Evolutionary conservation across 1,140 invertebrate genomes (phyloP).

Genomic region (Solenopsis invicta): DNA sequence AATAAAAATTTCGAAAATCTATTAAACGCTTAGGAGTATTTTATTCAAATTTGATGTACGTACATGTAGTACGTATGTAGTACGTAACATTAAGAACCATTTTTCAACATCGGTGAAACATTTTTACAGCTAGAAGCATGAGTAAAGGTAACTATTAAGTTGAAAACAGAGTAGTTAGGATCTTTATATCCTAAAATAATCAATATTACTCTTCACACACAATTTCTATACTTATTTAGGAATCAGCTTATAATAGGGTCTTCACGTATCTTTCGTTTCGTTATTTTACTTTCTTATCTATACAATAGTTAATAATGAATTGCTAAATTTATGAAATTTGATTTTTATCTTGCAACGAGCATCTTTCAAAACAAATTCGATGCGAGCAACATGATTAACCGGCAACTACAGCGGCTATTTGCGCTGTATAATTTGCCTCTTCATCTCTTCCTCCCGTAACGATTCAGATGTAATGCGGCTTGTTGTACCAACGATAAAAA

Average conservation of each 20-base stretch:
- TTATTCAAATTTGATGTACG: no score
- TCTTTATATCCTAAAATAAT: no score
- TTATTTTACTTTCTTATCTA: not conserved
- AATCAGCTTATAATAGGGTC: not conserved
- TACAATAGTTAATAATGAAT: not conserved
- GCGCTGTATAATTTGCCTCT: constrained; percentile 9
- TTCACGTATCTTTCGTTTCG: not conserved
- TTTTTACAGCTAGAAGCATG: no score
- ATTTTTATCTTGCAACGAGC: not conserved
- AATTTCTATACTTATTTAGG: no score
- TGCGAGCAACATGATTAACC: constrained; percentile 11
- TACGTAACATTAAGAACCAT: no score
- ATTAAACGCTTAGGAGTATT: no score
- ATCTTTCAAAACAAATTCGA: not conserved
- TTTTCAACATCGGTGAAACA: no score
- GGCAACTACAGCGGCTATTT: not conserved
- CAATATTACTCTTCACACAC: no score
- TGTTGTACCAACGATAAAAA: constrained; percentile 23
- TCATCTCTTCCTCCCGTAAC: not conserved
- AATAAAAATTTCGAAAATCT: no score
- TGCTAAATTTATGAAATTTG: not conserved
- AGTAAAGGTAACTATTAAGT: no score
- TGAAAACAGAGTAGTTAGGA: no score
- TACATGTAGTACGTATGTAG: no score
- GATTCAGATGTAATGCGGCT: not conserved